phyloP scores from a whole-genome alignment of 2,113 vertebrate species.

The Neodontobutis hainanensis region DNA sequence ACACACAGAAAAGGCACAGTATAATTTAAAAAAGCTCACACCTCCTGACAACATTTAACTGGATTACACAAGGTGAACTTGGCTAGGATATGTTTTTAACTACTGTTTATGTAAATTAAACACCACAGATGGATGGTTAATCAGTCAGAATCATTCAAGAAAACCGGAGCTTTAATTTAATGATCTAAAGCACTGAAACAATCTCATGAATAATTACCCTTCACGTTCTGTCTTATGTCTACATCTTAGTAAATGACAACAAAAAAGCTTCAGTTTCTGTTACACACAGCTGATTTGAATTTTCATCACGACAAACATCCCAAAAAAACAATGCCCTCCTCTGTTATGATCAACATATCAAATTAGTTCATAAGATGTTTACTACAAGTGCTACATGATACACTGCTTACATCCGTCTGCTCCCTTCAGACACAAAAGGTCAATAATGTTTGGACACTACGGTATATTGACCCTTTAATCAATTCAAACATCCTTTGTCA shows the following conservation, averaged over 20 bases:
- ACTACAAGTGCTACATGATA: slow-evolving; percentile 5
- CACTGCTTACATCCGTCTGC: slow-evolving; percentile 15
- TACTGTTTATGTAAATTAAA: slow-evolving; percentile 17
- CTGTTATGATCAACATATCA: neutral
- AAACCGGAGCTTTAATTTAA: slow-evolving; percentile 1
- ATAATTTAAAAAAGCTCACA: neutral
- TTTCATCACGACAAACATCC: neutral
- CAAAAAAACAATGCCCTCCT: neutral
- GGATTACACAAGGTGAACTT: neutral
- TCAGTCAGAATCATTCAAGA: slow-evolving; percentile 12
- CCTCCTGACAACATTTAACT: neutral
- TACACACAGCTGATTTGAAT: neutral
- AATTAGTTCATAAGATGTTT: neutral
- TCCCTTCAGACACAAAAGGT: slow-evolving; percentile 11
- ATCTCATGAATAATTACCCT: neutral
- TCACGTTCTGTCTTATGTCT: neutral
- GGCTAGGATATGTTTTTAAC: neutral
- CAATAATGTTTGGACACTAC: slow-evolving; percentile 6
- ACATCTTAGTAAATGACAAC: too few relatives aligned
- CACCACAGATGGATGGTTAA: slow-evolving; percentile 10
- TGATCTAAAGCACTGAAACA: neutral
- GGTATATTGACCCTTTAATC: neutral
- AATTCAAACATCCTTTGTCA: slow-evolving; percentile 3
- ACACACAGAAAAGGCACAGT: slow-evolving; percentile 4
- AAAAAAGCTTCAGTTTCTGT: neutral